Conservation (phyloP, 2,888 invertebrate genomes). For the Tinea pellionella region DNA sequence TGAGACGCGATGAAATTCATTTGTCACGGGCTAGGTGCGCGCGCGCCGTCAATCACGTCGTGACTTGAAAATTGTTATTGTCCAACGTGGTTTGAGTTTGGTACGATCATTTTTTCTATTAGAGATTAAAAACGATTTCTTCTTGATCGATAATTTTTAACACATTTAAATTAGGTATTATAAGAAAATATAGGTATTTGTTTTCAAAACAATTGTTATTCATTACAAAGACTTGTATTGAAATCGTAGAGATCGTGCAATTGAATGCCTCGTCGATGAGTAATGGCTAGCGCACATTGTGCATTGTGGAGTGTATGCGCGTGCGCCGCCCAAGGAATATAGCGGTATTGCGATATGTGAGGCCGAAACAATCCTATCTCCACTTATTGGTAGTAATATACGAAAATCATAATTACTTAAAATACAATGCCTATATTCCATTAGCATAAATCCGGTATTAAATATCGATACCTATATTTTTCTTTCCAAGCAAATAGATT, state of each 20-base stretch:
- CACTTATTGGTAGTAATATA: not conserved
- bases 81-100: not conserved
- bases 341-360: not conserved
- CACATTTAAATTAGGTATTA: not conserved
- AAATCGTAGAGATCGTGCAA: constrained; percentile 22
- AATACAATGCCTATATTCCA: not conserved
- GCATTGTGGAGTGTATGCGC: constrained; percentile 27
- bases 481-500: no score
- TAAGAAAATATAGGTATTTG: constrained; percentile 7
- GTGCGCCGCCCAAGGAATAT: constrained; percentile 8
- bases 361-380: not conserved
- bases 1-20: constrained; percentile 48
- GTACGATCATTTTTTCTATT: not conserved
- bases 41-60: constrained; percentile 20
- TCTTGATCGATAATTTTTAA: not conserved
- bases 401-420: not conserved
- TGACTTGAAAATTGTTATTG: constrained; percentile 12
- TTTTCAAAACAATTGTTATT: constrained; percentile 13
- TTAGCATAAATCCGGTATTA: not conserved
- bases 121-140: not conserved
- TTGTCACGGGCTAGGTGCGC: constrained; percentile 36
- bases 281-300: constrained; percentile 42
- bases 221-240: constrained; percentile 8
- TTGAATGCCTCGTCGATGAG: constrained; percentile 47
- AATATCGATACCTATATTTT: no score